Percentiles rank a stretch among this genome's conserved stretches.
Conservation (phyloP, 2,113 vertebrate genomes). For the Trogon surrucura region DNA sequence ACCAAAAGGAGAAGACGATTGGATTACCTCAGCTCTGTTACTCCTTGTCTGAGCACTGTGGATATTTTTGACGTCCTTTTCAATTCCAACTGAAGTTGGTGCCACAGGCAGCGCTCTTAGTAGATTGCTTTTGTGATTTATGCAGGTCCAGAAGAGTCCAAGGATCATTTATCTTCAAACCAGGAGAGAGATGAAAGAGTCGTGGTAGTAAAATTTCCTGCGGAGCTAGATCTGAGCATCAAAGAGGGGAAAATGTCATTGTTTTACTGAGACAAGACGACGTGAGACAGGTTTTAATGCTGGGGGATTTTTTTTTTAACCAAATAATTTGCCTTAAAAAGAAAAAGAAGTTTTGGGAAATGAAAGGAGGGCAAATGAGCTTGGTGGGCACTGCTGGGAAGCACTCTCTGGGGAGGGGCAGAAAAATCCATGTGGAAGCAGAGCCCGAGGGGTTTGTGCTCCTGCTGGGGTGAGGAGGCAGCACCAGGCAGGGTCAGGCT, state of each 20-base stretch:
- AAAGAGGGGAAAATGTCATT: slow-evolving; percentile 76
- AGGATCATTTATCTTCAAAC: slow-evolving; percentile 81
- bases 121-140: slow-evolving; percentile 83
- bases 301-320: slow-evolving; percentile 29
- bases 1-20: background rate
- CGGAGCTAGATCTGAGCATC: slow-evolving; percentile 71
- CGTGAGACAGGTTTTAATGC: slow-evolving; percentile 74
- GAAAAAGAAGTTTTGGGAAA: background rate
- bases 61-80: slow-evolving; percentile 75
- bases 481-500: background rate
- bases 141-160: slow-evolving; percentile 75
- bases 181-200: slow-evolving; percentile 79
- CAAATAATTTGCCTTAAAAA: slow-evolving; percentile 22
- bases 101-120: slow-evolving; percentile 74
- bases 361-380: background rate
- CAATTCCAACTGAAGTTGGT: slow-evolving; percentile 65
- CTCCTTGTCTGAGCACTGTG: slow-evolving; percentile 64
- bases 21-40: slow-evolving; percentile 21
- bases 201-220: slow-evolving; percentile 75
- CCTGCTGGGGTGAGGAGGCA: background rate
- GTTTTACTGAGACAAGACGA: slow-evolving; percentile 72
- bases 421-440: background rate
- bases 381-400: background rate
- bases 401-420: background rate
- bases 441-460: accelerated